phyloP scores from a whole-genome alignment of 1,140 invertebrate species.

The Zaprionus tsacasi region DNA sequence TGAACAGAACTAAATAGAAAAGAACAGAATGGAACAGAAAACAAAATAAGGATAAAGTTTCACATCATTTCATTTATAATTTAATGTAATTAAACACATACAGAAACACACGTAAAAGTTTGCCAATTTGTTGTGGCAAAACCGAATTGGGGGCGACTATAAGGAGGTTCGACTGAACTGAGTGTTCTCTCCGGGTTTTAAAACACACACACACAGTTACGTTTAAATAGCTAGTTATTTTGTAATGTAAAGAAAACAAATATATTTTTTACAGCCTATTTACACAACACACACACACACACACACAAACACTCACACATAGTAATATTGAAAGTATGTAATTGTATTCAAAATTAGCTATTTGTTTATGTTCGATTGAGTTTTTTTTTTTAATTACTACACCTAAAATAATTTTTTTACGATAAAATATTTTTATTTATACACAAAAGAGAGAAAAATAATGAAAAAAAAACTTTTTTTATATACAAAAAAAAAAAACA shows the following conservation, averaged over 20 bases:
- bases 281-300: constrained; percentile 21
- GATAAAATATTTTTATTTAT: constrained; percentile 44
- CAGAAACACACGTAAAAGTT: constrained; percentile 2
- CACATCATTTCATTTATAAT: constrained; percentile 28
- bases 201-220: constrained; percentile 20
- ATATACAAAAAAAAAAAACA: constrained; percentile 53
- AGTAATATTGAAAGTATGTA: constrained; percentile 1
- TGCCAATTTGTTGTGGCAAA: constrained; percentile 8
- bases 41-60: constrained; percentile 24
- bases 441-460: constrained; percentile 48
- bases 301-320: background rate
- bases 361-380: constrained; percentile 49
- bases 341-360: constrained; percentile 22
- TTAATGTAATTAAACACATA: constrained; percentile 31
- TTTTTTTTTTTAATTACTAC: constrained; percentile 46
- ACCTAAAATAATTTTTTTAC: constrained; percentile 43
- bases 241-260: background rate
- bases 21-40: constrained; percentile 34
- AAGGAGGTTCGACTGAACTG: background rate
- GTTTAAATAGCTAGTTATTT: constrained; percentile 26
- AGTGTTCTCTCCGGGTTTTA: background rate
- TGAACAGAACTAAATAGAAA: constrained; percentile 19
- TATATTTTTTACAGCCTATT: constrained; percentile 43
- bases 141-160: background rate
- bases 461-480: constrained; percentile 64